Percentiles rank a stretch among this genome's conserved stretches.
These are phyloP conservation scores for Pomacea maculata DNA, from an alignment of 1,140 invertebrate genomes.

Conservation along the genomic window DNA sequence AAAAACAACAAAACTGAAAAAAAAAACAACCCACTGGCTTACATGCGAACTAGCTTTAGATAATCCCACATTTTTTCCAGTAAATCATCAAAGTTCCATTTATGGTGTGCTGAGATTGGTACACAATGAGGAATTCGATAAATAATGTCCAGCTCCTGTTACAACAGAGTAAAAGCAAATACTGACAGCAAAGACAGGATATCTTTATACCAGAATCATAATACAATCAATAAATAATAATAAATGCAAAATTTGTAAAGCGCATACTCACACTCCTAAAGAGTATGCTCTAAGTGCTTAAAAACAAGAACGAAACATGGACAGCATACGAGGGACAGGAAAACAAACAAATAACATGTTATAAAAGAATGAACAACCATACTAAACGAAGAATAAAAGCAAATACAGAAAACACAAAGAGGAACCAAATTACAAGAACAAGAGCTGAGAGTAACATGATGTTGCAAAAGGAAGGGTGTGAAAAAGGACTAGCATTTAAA, in stretches of 20 bases:
- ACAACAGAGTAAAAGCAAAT: constrained; percentile 59
- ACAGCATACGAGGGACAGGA: too few relatives aligned
- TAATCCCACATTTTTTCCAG: constrained; percentile 99
- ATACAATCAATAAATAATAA: neutral
- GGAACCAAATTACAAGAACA: neutral
- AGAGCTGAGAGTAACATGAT: neutral
- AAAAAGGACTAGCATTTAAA: neutral
- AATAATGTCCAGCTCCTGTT: constrained; percentile 97
- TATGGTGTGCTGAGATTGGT: constrained; percentile 99
- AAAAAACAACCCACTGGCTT: constrained; percentile 59
- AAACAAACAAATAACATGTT: too few relatives aligned
- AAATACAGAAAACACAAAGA: constrained; percentile 65
- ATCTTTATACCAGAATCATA: neutral
- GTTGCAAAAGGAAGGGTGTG: too few relatives aligned
- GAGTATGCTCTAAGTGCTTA: too few relatives aligned
- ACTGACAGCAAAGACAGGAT: neutral
- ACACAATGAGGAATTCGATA: constrained; percentile 99
- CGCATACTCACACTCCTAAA: too few relatives aligned
- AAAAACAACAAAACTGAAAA: too few relatives aligned
- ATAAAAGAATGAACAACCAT: too few relatives aligned
- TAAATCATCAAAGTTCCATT: constrained; percentile 99
- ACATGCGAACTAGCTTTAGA: constrained; percentile 93
- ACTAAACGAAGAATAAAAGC: constrained; percentile 66
- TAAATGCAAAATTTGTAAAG: too few relatives aligned
- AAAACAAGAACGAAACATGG: too few relatives aligned